Base-by-base conservation (phyloP, 2,888 invertebrate species). In the Globia sparganii region DNA sequence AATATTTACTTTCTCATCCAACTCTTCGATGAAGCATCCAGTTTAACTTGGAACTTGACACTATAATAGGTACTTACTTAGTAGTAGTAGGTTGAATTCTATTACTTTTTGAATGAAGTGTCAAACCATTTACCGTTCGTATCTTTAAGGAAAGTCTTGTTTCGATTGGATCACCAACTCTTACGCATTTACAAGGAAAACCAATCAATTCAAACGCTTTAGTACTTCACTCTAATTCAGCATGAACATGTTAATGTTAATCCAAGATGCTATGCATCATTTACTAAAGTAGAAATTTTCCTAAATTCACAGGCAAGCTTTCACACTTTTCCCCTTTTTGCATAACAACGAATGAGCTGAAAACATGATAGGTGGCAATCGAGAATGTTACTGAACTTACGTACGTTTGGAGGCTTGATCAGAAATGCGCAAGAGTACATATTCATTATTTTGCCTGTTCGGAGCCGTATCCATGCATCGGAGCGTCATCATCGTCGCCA, bases 161-260 rank as follows among this genome's bases (percentile, higher is more conserved):
- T 67, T 49, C 18, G n/a, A 58, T 58, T 71, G 8, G 25, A 28
- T 58, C 64, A 66, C 61, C 25, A 61, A 70, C n/a, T 31, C 18
- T 69, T 76, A 56, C 5, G 53, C 62, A 25, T 69, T 78, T 59
- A 72, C 56, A 49, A 71, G 68, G 64, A 37, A 72, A 83, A 72
- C 28, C 59, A 58, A 49, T 43, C 15, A 43, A 66, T 59, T 56
- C 11, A 18, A 65, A 43, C 8, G 25, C 58, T 72, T 71, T 72
- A 59, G 68, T 58, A 71, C 34, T 56, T 46, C 15, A 21, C 4
- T 65, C 15, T 70, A 61, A 67, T 70, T 70, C 31, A 34, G 43
- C 49, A 61, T 64, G 43, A 68, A 46, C 66, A 25, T 62, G 25
- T 34, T 53, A 78, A 25, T 62, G 25, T 34, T 53, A 78, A 37